phyloP scores from a whole-genome alignment of 2,797 vertebrate genomes.

The Channallabes apus region DNA sequence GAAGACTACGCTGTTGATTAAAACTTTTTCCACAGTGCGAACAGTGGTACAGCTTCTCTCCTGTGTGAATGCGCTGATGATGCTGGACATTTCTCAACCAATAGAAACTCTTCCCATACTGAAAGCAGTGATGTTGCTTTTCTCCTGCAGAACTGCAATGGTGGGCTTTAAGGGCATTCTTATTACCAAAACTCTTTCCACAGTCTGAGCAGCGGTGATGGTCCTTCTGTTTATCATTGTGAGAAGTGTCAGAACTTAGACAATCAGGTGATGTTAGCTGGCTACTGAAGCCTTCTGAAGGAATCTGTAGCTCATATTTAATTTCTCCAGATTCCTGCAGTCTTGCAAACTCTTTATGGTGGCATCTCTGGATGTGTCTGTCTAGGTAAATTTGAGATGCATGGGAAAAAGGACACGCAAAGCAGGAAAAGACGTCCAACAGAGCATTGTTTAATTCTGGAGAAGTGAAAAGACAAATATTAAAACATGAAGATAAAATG shows the following conservation, averaged over 20 bases:
- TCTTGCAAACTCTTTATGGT: background rate
- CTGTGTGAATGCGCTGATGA: no score
- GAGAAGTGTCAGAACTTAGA: background rate
- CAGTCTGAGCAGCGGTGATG: no score
- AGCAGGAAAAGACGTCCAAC: background rate
- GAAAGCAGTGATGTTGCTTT: no score
- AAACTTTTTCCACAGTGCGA: no score
- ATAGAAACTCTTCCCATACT: no score
- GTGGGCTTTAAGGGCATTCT: no score
- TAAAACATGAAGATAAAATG: background rate
- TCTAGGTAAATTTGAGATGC: background rate
- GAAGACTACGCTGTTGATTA: no score
- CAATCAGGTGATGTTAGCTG: background rate
- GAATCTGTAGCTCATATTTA: background rate
- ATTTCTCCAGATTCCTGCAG: background rate
- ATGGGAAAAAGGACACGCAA: background rate
- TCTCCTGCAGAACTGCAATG: no score
- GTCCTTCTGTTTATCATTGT: no score
- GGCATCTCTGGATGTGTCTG: background rate
- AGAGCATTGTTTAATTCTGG: background rate
- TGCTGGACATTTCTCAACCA: no score
- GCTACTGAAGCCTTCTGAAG: background rate
- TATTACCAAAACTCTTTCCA: no score
- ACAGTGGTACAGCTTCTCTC: no score
- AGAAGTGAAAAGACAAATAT: background rate